Evolutionary conservation across 2,797 vertebrate genomes (phyloP).

Genomic region (Sus cebifrons): DNA sequence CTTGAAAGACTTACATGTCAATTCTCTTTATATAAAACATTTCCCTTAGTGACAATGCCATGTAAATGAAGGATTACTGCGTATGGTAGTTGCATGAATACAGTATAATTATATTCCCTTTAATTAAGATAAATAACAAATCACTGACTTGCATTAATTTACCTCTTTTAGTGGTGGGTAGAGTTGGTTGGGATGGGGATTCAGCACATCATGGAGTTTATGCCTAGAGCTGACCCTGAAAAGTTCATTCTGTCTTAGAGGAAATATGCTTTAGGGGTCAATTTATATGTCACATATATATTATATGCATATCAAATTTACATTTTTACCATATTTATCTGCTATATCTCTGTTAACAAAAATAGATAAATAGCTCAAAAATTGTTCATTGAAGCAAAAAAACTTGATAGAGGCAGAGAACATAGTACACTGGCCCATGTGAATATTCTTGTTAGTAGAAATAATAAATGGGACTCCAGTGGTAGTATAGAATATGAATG

Average conservation of each 20-base stretch:
- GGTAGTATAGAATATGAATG: neutral
- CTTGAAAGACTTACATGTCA: slow-evolving; percentile 31
- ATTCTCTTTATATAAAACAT: neutral
- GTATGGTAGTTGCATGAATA: neutral
- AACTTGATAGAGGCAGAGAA: neutral
- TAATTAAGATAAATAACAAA: slow-evolving; percentile 43
- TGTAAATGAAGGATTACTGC: neutral
- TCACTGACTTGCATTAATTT: neutral
- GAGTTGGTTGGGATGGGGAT: accelerated
- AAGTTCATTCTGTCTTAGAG: neutral
- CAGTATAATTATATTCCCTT: neutral
- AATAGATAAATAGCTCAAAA: neutral
- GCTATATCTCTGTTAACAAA: neutral
- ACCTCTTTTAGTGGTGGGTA: neutral
- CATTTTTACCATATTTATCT: neutral
- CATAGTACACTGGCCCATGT: neutral
- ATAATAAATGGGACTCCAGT: neutral
- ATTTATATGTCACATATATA: neutral
- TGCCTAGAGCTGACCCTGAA: neutral
- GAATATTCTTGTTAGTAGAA: neutral
- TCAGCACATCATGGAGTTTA: neutral
- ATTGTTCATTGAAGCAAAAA: slow-evolving; percentile 45
- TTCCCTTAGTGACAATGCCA: neutral
- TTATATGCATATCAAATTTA: slow-evolving; percentile 8
- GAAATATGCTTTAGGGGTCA: neutral